Percentiles rank a stretch among this genome's conserved stretches.
phyloP scores from a whole-genome alignment of 2,113 vertebrate species.

The Hyperopisus bebe region DNA sequence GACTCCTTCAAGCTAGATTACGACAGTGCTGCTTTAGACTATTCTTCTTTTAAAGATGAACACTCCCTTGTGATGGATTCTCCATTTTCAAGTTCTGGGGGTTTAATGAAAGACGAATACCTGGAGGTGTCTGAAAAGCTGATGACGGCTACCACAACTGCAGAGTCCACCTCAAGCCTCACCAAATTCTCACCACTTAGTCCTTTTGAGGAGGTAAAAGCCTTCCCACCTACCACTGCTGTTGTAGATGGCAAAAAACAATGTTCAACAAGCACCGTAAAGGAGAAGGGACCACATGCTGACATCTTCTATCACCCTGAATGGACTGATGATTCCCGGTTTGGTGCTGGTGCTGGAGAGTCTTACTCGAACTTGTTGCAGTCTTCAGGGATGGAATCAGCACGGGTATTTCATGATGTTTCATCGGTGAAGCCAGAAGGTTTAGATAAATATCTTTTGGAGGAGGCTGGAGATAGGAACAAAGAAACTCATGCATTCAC shows the following conservation, averaged over 20 bases:
- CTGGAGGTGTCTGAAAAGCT: conserved; percentile 76
- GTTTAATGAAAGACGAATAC: conserved; percentile 72
- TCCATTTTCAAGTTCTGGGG: conserved; percentile 55
- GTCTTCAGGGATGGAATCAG: conserved; percentile 30
- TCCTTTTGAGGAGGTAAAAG: conserved; percentile 54
- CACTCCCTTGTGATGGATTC: conserved; percentile 50
- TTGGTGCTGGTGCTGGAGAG: neutral
- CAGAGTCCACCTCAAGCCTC: conserved; percentile 53
- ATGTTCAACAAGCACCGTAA: conserved; percentile 38
- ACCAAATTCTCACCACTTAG: conserved; percentile 57
- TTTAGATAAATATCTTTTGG: conserved; percentile 38
- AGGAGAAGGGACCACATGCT: conserved; percentile 56
- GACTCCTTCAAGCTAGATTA: conserved; percentile 41
- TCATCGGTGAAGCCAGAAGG: conserved; percentile 62
- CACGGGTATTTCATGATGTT: conserved; percentile 57
- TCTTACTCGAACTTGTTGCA: conserved; percentile 25
- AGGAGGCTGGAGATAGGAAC: conserved; percentile 47
- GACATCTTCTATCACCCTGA: neutral
- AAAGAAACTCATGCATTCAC: conserved; percentile 47
- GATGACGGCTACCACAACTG: conserved; percentile 45
- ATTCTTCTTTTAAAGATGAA: conserved; percentile 60
- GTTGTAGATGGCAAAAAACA: conserved; percentile 35
- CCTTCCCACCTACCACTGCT: conserved; percentile 39
- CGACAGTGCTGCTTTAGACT: conserved; percentile 47
- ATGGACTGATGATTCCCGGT: neutral